A percentile compares a stretch with the other conserved stretches of the same genome.
Conservation (phyloP, 2,888 invertebrate species). For the Lochmaea capreae region DNA sequence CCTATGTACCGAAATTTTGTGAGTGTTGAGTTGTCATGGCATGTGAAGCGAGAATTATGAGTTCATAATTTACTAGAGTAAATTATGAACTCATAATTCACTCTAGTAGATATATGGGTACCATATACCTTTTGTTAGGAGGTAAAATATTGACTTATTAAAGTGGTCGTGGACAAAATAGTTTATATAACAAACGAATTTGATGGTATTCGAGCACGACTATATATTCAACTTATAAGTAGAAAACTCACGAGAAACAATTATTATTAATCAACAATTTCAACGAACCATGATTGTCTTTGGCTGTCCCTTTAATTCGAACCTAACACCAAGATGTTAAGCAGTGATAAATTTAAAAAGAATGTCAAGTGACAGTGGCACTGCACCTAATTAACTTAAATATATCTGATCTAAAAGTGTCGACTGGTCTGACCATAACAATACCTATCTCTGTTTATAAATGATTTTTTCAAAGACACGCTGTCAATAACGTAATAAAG, state of each 20-base stretch:
- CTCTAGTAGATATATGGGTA: too few species aligned
- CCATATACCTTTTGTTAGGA: too few species aligned
- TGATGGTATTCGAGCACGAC: neutral
- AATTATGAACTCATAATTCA: too few species aligned
- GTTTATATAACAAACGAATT: neutral
- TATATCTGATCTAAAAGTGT: constrained; percentile 54
- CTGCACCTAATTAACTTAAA: constrained; percentile 51
- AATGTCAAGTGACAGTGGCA: constrained; percentile 52
- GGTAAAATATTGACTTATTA: too few species aligned
- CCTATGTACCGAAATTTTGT: too few species aligned
- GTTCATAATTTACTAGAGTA: too few species aligned
- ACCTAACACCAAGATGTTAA: constrained; percentile 26
- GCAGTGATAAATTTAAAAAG: constrained; percentile 37
- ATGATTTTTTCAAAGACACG: constrained; percentile 42
- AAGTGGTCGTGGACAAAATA: too few species aligned
- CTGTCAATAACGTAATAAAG: constrained; percentile 37
- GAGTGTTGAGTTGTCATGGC: too few species aligned
- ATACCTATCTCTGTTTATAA: constrained; percentile 46
- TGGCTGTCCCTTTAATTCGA: neutral
- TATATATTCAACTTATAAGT: neutral
- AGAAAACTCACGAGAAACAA: neutral
- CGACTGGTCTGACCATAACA: constrained; percentile 50
- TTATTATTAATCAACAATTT: neutral
- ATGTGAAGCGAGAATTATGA: too few species aligned
- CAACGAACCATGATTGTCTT: neutral